Base-by-base conservation (phyloP, 1,140 invertebrate species). In the Anoplophora glabripennis region DNA sequence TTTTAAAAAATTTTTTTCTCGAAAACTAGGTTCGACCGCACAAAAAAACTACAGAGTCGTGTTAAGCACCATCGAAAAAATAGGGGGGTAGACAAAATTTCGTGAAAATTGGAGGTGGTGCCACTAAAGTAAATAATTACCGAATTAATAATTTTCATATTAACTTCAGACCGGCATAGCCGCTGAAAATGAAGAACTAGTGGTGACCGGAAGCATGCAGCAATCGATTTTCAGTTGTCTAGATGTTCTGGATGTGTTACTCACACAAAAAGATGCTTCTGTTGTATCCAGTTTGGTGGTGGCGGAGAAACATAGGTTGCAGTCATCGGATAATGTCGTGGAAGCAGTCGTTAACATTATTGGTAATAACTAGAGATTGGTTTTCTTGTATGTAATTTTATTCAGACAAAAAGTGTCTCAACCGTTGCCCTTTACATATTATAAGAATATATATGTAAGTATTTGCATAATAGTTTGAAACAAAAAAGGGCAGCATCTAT, bases 151-250 rank as follows among this genome's bases (percentile, higher is more conserved):
- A n/a, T n/a, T 44, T n/a, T 7, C 9, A 8, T 10, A 10, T n/a
- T 10, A n/a, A 8, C 8, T 44, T 15, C 17, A 81, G 80, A 83
- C 85, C 18, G 87, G 87, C 47, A 69, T 89, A 5, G 83, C 93
- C n/a, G 84, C 90, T 10, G 89, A 90, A 57, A 85, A 92, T 68
- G 83, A 86, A 40, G 89, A 90, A 65, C 73, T 86, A 36, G 85
- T 85, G 66, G 86, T 88, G 48, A 83, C 89, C 49, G 93, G 93
- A 4, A 93, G 91, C 1, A 75, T 93, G 12, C 90, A 91, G 61
- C 93, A 95, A 75, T 80, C 87, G 68, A 90, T 95, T 57, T 81
- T 82, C 0, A 92, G 86, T 0, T 94, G 92, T 77, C 77, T 95
- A 1, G 74, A 82, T 57, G 76, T 83, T 4, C 60, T 89, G 34